Evolutionary conservation across 1,140 invertebrate genomes (phyloP), one percentile per base, ranked within the genome.

Genomic region (Aphaenogaster rudis): DNA sequence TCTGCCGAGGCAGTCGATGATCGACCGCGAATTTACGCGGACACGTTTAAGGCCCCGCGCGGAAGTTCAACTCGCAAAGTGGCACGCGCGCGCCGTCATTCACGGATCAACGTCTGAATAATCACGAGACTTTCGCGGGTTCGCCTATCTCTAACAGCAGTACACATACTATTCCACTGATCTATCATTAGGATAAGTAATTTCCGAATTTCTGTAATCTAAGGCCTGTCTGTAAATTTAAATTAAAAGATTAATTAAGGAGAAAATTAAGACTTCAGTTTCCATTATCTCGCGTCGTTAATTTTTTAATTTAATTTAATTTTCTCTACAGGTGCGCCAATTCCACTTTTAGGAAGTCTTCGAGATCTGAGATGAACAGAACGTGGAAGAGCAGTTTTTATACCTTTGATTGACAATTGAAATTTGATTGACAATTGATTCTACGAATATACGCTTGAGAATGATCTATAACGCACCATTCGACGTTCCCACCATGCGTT

Each of bases 1-100:
- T 93, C 79, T 7, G 80, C 92, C 42, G 45, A 89, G 64, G 64
- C 54, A 84, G 80, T 84, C 80, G 80, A 84, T 84, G 80, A 84
- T 84, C 80, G 80, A 84, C 80, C 80, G 80, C 42, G 69, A 84
- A 50, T 76, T 84, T 84, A 84, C 54, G 69, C 67, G 66, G 21
- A 57, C 39, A 13, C 48, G 17, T 50, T 52, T 57, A 50, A 67
- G 67, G 28, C 57, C n/a, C n/a, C n/a, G 33, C 17, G 54, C 11
- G 3, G 39, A 28, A 72, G 11, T 42, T 79, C 42, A 11, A 64
- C 42, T 57, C 42, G 61, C 45, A 28, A 39, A 69, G n/a, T 54
- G 59, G 36, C 39, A 57, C 33, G 69, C 78, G 48, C 78, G 48
- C 63, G 33, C 78, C 8, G 48, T 54, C 78, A 54, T 48, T 78